Conservation (phyloP, 2,888 invertebrate genomes). For the Pelosia muscerda region DNA sequence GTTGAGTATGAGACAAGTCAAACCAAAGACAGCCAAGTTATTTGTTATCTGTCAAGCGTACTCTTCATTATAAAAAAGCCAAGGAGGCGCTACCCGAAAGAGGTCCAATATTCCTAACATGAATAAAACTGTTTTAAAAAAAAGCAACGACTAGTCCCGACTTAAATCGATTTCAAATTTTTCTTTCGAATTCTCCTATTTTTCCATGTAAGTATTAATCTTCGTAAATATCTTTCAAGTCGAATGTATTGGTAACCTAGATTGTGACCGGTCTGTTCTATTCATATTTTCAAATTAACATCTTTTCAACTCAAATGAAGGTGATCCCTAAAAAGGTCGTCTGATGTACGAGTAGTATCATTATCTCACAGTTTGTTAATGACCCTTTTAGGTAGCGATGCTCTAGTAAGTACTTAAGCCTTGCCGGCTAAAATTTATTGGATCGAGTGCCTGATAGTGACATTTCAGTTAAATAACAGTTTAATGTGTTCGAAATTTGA, state of each 20-base stretch:
- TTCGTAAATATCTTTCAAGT: neutral
- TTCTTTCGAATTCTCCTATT: neutral
- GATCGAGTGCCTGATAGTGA: neutral
- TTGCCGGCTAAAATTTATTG: slow-evolving; percentile 10
- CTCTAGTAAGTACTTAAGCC: slow-evolving; percentile 13
- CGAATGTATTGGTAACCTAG: neutral
- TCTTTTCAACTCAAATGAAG: slow-evolving; percentile 15
- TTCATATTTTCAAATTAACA: neutral
- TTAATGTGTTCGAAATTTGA: neutral
- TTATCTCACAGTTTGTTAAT: slow-evolving; percentile 15
- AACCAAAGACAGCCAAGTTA: too few relatives aligned
- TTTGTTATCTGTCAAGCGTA: too few relatives aligned
- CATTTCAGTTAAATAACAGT: slow-evolving; percentile 6
- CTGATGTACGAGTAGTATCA: slow-evolving; percentile 8
- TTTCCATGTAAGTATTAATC: neutral
- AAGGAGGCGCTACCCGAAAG: too few relatives aligned
- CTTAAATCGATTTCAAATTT: too few relatives aligned
- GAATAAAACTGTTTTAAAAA: too few relatives aligned
- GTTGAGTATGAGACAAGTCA: too few relatives aligned
- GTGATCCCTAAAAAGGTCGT: slow-evolving; percentile 14
- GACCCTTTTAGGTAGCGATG: slow-evolving; percentile 11
- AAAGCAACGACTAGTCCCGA: too few relatives aligned
- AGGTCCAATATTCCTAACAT: too few relatives aligned
- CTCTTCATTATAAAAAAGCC: too few relatives aligned
- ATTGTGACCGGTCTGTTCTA: neutral